Evolutionary conservation across 2,797 vertebrate species (phyloP), one percentile per base, ranked within the genome.

Genomic region (Sebastes cheni): DNA sequence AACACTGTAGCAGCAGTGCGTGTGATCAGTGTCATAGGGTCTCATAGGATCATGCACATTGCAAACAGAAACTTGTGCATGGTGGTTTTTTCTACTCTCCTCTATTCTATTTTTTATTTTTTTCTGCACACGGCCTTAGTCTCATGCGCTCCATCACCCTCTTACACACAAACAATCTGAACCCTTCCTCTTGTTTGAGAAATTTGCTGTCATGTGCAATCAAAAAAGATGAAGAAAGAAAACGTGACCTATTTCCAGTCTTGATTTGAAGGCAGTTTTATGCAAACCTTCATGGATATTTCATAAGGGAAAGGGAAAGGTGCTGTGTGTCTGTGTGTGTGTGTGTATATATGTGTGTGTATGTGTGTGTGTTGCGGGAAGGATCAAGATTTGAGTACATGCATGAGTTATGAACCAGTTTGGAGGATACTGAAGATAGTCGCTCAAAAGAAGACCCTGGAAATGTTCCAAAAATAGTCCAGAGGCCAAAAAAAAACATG

Each of bases 191-290:
- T 60, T 83, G 50, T 75, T 72, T 60, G 52, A 46, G 79, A 86
- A 78, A 72, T 46, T 22, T 77, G 56, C 86, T 85, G 81, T 89
- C 81, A 77, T 64, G 67, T 68, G 39, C 67, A 83, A 77, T 89
- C 78, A 90, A 64, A 87, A 83, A 77, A 80, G 32, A 79, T 30
- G 46, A 83, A 78, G 46, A 87, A 77, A 74, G 52, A 84, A 55
- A 90, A 86, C 75, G 67, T 87, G 85, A 89, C 85, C 88, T 81
- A 89, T 87, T 92, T 92, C 12, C 6, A 79, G 60, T 79, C 67
- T 84, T 80, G 54, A 88, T 89, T 89, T 83, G 58, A 86, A 83
- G 22, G 27, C 67, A 30, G 73, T 75, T 76, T 75, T 80, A 71
- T 67, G 65, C n/a, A 83, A 76, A 65, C 25, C 61, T 71, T 83